A percentile compares a stretch with the other conserved stretches of the same genome.
Conservation (phyloP, 2,888 invertebrate species). For the Pristionchus fissidentatus region DNA sequence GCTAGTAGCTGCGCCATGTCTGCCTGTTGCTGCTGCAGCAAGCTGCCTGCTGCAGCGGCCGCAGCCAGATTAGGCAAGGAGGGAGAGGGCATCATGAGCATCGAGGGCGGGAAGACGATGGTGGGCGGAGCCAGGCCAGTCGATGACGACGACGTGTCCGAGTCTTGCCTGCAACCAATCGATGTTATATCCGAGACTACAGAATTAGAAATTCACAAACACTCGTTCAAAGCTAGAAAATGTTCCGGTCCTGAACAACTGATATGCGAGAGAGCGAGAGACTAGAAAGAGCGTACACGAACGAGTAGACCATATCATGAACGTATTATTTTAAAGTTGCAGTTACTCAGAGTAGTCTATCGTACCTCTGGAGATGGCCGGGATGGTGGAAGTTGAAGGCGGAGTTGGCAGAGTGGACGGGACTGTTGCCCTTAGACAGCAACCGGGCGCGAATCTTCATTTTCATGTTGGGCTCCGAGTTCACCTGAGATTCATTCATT, state of each 20-base stretch:
- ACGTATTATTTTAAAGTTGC: too few species aligned
- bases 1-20: slow-evolving; percentile 67
- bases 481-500: slow-evolving; percentile 61
- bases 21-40: slow-evolving; percentile 56
- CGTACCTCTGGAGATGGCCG: slow-evolving; percentile 35
- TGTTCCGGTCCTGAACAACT: too few species aligned
- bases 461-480: slow-evolving; percentile 75
- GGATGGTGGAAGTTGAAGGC: slow-evolving; percentile 49
- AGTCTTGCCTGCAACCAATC: slow-evolving; percentile 45
- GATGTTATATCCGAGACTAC: too few species aligned
- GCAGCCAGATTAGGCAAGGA: slow-evolving; percentile 69
- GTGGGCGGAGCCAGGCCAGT: slow-evolving; percentile 29
- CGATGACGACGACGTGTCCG: slow-evolving; percentile 21
- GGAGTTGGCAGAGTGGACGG: slow-evolving; percentile 55
- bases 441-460: slow-evolving; percentile 73
- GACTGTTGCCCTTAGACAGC: slow-evolving; percentile 68
- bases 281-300: too few species aligned
- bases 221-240: too few species aligned
- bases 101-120: slow-evolving; percentile 36
- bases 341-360: too few species aligned
- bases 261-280: too few species aligned
- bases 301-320: too few species aligned
- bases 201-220: too few species aligned
- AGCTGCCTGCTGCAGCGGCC: background rate
- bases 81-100: slow-evolving; percentile 68